These are phyloP conservation scores for Amblyjoppa proteus DNA, from an alignment of 2,888 invertebrate genomes.

Conservation along the genomic window DNA sequence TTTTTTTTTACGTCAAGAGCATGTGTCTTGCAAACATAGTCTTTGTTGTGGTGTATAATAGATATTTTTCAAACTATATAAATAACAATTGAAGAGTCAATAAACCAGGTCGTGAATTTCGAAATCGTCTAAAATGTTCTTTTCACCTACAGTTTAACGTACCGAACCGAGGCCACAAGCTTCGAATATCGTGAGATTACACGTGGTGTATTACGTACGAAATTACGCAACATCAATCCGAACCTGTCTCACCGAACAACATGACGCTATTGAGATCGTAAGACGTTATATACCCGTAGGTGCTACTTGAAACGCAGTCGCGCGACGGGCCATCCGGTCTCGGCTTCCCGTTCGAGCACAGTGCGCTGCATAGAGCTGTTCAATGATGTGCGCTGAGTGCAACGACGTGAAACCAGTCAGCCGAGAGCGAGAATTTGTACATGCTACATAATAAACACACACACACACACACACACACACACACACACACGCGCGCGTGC, in stretches of 20 bases:
- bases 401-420: constrained; percentile 51
- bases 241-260: background rate
- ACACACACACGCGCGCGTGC: too few relatives aligned
- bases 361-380: constrained; percentile 16
- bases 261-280: constrained; percentile 19
- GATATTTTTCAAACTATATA: too few relatives aligned
- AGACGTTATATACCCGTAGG: constrained; percentile 10
- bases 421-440: constrained; percentile 32
- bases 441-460: background rate
- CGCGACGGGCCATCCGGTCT: constrained; percentile 2
- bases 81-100: too few relatives aligned
- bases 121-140: background rate
- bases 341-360: constrained; percentile 16
- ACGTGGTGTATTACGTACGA: background rate
- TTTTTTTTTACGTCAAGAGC: background rate
- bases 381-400: constrained; percentile 42
- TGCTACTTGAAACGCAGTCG: constrained; percentile 12
- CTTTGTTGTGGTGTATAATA: background rate
- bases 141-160: background rate
- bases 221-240: background rate
- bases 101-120: too few relatives aligned
- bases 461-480: too few relatives aligned
- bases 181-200: background rate
- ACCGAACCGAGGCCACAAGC: background rate
- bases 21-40: background rate